Base-by-base conservation (phyloP, 2,113 vertebrate genomes). In the Eulacestoma nigropectus region DNA sequence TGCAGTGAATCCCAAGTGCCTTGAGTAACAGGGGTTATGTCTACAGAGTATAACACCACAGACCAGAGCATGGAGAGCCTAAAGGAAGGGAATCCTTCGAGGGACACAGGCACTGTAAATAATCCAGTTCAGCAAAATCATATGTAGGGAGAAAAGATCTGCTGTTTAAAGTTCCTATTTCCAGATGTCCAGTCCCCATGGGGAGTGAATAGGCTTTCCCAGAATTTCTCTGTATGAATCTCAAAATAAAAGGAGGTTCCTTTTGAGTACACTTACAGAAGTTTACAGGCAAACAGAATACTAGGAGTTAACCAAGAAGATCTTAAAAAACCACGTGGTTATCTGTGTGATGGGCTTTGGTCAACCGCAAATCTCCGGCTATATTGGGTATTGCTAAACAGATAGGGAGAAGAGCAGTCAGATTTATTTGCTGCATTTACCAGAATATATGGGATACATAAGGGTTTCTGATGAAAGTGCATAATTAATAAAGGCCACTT, bases 121-220 rank as follows among this genome's bases (percentile, higher is more conserved):
- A 79, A 70, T 67, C 7, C 2, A 4, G 30, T 78, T 83, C 52
- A 64, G n/a, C 25, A 87, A 39, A 72, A 87, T 50, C 4, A 17
- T 41, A 19, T 0, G 0, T 68, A 75, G 32, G 0, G 0, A 82
- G 27, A 15, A 53, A 74, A 87, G 49, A 68, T 70, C 21, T 85
- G 30, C 78, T 62, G 14, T 67, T 86, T 63, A 59, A 81, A 94
- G 62, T 76, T 78, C 53, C 22, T 55, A 4, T 88, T 83, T 26
- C 19, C 50, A 33, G 20, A 68, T 64, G 12, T 79, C 16, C 47
- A 50, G 49, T 53, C 32, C 29, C 49, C 26, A 5, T 50, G 55
- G 13, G 49, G 19, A 59, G 3, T 26, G 17, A 70, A 44, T 7
- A 90, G 10, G 13, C 32, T 60, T 37, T 93, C 46, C 19, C 6